These are phyloP conservation scores for Notocelia uddmanniana DNA, from an alignment of 2,888 invertebrate genomes.

Conservation along the genomic window DNA sequence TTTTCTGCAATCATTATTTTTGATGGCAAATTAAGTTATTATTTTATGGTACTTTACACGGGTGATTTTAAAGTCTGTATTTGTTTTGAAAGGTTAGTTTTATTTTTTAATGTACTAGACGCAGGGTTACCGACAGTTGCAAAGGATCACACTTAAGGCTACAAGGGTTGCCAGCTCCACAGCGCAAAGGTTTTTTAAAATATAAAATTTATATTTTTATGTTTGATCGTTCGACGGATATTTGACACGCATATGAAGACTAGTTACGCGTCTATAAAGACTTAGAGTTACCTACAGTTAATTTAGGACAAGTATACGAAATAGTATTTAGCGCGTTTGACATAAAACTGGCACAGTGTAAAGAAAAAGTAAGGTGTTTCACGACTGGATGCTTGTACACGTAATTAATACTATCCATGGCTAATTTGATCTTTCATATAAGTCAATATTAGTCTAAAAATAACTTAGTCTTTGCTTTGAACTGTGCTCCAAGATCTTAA, in stretches of 20 bases:
- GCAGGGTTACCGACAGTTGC: slow-evolving; percentile 4
- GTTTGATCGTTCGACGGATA: slow-evolving; percentile 32
- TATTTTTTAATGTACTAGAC: too few species aligned
- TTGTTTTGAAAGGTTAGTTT: too few species aligned
- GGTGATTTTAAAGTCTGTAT: too few species aligned
- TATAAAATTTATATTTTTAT: slow-evolving; percentile 17
- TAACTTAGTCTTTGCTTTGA: neutral
- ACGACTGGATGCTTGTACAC: too few species aligned
- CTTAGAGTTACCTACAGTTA: slow-evolving; percentile 33
- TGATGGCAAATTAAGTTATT: neutral
- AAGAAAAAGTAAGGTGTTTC: neutral
- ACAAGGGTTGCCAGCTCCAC: neutral
- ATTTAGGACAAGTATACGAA: slow-evolving; percentile 34
- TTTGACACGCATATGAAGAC: slow-evolving; percentile 43
- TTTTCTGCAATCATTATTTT: neutral
- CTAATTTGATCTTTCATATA: neutral
- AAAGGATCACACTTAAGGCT: neutral
- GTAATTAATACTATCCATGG: neutral
- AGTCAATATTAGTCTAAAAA: neutral
- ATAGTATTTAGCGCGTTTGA: slow-evolving; percentile 4
- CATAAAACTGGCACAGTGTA: neutral
- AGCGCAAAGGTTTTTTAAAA: neutral
- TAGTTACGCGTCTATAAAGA: slow-evolving; percentile 38
- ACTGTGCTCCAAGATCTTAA: neutral
- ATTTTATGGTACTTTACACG: too few species aligned